Conservation (phyloP, 2,113 vertebrate species). For the Trinectes maculatus region DNA sequence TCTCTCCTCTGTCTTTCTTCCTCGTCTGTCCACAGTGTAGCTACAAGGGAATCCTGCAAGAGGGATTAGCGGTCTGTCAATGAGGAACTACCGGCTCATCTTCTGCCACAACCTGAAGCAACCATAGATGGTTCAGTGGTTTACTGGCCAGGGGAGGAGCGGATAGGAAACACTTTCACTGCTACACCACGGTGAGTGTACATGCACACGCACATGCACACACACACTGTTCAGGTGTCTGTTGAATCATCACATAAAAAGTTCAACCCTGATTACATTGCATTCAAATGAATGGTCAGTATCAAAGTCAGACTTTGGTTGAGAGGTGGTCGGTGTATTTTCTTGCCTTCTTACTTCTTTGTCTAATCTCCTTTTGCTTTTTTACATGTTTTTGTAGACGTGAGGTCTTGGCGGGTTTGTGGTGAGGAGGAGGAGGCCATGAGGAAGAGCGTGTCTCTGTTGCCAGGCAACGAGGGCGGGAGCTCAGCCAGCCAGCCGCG, state of each 20-base stretch:
- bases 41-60: slow-evolving; percentile 92
- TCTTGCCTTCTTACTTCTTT: background rate
- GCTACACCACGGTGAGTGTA: slow-evolving; percentile 91
- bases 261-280: background rate
- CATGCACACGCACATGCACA: background rate
- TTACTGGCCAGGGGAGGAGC: slow-evolving; percentile 93
- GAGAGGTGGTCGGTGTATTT: background rate
- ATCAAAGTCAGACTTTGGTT: slow-evolving; percentile 15
- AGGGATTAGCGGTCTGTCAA: slow-evolving; percentile 98
- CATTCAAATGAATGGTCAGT: too few relatives aligned
- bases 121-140: slow-evolving; percentile 95
- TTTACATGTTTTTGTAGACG: slow-evolving; percentile 69
- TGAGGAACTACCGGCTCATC: slow-evolving; percentile 99
- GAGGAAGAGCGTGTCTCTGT: slow-evolving; percentile 98
- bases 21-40: slow-evolving; percentile 46
- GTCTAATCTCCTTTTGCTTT: background rate
- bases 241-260: too few relatives aligned
- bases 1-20: background rate
- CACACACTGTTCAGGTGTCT: too few relatives aligned
- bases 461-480: slow-evolving; percentile 92
- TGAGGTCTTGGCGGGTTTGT: slow-evolving; percentile 93
- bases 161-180: slow-evolving; percentile 91
- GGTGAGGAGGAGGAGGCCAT: slow-evolving; percentile 99
- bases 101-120: slow-evolving; percentile 99
- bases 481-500: slow-evolving; percentile 85